Evolutionary conservation across 53 echinoderm and acorn worm genomes (phyloP).

Genomic region (Glandiceps talaboti): DNA sequence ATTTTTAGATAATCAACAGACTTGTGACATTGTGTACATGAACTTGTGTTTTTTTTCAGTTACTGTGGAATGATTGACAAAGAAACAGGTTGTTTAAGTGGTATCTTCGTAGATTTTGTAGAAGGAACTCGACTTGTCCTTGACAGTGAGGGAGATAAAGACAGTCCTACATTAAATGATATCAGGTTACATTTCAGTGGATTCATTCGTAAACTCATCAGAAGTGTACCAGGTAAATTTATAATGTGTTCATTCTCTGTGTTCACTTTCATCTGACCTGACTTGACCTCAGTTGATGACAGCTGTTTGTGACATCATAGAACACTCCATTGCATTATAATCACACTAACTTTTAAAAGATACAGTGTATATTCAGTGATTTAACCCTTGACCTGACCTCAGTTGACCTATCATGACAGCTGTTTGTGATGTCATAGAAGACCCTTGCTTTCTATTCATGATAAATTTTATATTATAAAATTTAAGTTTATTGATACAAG

Average conservation of each 20-base stretch:
- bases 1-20: too few relatives aligned
- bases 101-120: slow-evolving; percentile 65
- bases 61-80: slow-evolving; percentile 52
- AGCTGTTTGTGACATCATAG: neutral
- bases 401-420: too few relatives aligned
- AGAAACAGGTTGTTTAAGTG: slow-evolving; percentile 49
- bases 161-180: slow-evolving; percentile 79
- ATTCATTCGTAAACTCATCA: slow-evolving; percentile 67
- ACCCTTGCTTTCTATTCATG: too few relatives aligned
- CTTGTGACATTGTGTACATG: too few relatives aligned
- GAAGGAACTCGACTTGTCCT: slow-evolving; percentile 86
- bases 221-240: slow-evolving; percentile 72
- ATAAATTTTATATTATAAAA: too few relatives aligned
- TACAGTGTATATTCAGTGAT: too few relatives aligned
- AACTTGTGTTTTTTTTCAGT: slow-evolving; percentile 24
- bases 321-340: neutral
- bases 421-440: too few relatives aligned
- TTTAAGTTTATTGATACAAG: too few relatives aligned
- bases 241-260: neutral
- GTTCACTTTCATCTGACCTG: neutral
- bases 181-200: slow-evolving; percentile 97
- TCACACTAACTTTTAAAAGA: too few relatives aligned
- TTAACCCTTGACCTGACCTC: too few relatives aligned
- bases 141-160: slow-evolving; percentile 95
- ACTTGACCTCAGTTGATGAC: neutral